These are phyloP conservation scores for Cossypha dichroa DNA, from an alignment of 2,797 vertebrate species.

Conservation along the genomic window DNA sequence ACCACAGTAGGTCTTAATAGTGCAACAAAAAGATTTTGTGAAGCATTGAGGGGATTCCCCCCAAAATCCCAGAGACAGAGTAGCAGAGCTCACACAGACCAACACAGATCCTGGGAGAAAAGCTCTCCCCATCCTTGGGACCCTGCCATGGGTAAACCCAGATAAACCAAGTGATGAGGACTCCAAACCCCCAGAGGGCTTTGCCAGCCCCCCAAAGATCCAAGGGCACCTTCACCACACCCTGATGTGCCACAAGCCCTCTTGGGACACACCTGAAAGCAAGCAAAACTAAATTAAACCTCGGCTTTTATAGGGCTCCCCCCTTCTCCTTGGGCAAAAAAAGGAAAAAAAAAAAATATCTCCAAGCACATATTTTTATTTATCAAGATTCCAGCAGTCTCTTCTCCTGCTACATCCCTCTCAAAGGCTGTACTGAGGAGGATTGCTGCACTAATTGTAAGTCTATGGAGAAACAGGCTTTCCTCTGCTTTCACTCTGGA, in stretches of 20 bases:
- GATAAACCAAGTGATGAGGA: background rate
- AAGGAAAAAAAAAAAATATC: no score
- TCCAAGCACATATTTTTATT: background rate
- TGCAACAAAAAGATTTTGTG: background rate
- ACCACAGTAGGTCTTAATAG: rapidly evolving
- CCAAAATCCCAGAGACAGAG: background rate
- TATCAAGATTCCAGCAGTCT: background rate
- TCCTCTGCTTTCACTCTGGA: background rate
- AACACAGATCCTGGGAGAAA: rapidly evolving
- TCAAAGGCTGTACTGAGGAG: background rate
- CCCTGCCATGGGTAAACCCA: rapidly evolving
- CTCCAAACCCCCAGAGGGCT: background rate
- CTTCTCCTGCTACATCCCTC: background rate
- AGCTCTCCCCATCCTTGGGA: background rate
- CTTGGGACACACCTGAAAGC: rapidly evolving
- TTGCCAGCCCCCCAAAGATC: background rate
- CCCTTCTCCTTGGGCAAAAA: background rate
- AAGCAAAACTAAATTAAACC: background rate
- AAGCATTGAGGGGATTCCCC: rapidly evolving
- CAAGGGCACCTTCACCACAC: background rate
- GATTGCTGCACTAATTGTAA: background rate
- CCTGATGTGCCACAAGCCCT: background rate
- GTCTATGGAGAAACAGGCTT: background rate
- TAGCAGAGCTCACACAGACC: background rate
- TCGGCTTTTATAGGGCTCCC: background rate